These are phyloP conservation scores for Hirundo rustica DNA, from an alignment of 2,797 vertebrate genomes.

Conservation along the genomic window DNA sequence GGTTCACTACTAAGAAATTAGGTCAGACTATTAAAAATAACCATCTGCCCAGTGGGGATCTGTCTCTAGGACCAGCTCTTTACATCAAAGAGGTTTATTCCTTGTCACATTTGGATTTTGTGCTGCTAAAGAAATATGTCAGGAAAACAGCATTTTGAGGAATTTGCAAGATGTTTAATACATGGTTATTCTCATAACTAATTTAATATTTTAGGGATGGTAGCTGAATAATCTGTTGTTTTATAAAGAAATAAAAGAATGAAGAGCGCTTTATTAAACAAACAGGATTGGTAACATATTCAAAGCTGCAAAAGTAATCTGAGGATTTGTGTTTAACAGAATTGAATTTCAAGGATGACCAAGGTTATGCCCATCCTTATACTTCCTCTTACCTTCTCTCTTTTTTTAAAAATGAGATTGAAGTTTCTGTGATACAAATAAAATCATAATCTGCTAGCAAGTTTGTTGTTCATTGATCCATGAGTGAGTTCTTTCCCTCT, in stretches of 20 bases:
- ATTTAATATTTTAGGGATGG: background rate
- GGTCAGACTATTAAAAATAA: conserved; percentile 74
- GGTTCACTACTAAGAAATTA: conserved; percentile 57
- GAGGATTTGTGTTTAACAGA: background rate
- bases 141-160: conserved; percentile 18
- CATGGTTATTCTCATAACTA: background rate
- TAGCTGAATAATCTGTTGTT: background rate
- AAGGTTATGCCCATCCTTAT: background rate
- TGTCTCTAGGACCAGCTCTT: conserved; percentile 49
- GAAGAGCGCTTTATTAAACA: background rate
- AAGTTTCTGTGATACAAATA: background rate
- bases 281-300: background rate
- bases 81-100: conserved; percentile 18
- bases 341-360: conserved; percentile 45
- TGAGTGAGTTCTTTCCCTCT: background rate
- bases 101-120: conserved; percentile 37
- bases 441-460: background rate
- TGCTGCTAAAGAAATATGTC: conserved; percentile 7
- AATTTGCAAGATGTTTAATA: background rate
- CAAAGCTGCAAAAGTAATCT: conserved; percentile 28
- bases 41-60: conserved; percentile 53
- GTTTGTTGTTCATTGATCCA: background rate
- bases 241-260: background rate
- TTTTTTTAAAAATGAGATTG: background rate
- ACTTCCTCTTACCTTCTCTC: fast-evolving